Conservation (phyloP, 2,888 invertebrate genomes). For the Lycophotia porphyrea region DNA sequence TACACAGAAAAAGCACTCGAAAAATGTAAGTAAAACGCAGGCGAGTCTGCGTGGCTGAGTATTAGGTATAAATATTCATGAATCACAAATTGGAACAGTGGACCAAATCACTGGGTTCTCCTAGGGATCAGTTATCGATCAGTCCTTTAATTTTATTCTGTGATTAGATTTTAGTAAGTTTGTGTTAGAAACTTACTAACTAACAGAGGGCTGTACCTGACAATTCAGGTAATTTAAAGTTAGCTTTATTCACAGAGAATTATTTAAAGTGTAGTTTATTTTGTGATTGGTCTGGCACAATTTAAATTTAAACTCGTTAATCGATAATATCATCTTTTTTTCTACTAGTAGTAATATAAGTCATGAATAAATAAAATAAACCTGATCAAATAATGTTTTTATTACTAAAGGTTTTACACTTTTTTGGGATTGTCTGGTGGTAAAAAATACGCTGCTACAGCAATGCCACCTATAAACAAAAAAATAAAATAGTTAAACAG, state of each 20-base stretch:
- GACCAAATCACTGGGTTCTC: constrained; percentile 75
- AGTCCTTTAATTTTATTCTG: constrained; percentile 73
- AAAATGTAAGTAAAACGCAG: constrained; percentile 24
- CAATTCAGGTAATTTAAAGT: constrained; percentile 1
- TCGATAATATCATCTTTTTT: no score
- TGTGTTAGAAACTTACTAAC: constrained; percentile 3
- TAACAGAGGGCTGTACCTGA: constrained; percentile 9
- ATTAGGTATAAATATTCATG: constrained; percentile 79
- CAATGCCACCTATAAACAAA: constrained; percentile 44
- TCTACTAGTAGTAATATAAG: no score
- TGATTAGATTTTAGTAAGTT: constrained; percentile 73
- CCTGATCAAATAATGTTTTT: neutral
- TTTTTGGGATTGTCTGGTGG: constrained; percentile 44
- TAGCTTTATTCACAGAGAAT: no score
- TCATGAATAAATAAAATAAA: no score
- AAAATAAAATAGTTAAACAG: neutral
- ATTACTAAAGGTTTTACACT: neutral
- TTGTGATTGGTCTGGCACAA: neutral
- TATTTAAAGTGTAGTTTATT: no score
- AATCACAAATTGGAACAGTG: constrained; percentile 77
- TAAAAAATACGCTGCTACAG: constrained; percentile 49
- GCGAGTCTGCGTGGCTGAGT: constrained; percentile 17
- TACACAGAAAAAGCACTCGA: constrained; percentile 15
- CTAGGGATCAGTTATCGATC: constrained; percentile 76
- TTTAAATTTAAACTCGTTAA: neutral